Base-by-base conservation (phyloP, 2,888 invertebrate species). In the Oscheius myriophilus region DNA sequence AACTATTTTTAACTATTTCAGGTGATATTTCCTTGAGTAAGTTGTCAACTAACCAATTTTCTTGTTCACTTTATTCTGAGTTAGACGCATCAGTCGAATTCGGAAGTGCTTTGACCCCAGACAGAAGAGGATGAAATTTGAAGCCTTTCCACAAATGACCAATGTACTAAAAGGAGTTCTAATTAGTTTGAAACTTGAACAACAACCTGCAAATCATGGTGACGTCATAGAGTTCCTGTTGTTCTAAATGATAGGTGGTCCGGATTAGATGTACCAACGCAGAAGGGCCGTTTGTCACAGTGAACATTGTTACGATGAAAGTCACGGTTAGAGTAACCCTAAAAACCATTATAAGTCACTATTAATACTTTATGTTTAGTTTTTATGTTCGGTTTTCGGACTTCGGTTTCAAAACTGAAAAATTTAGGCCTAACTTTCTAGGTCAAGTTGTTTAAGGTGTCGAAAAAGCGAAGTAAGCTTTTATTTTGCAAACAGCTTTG, bases 31-130 rank as follows among this genome's bases (percentile, higher is more conserved):
- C 26, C 9, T 58, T 23, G 21, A 58, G 42, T 33, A 58, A 43
- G 7, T 21, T n/a, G n/a, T 18, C 4, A 65, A 67, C 78, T 71
- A 70, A 82, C 82, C 82, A 23, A 82, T 77, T 73, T 82, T 82
- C 57, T 79, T 71, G 73, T 84, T 81, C 41, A 84, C 75, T 53
- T 83, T 82, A 75, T 81, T 82, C 45, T 82, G 82, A 1, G 83
- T 81, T 46, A 84, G 65, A 53, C 70, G 70, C 68, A 84, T 79
- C 49, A 84, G 69, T n/a, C 84, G 71, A 9, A 80, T 64, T 23
- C 85, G 78, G 76, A 85, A 85, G 69, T 84, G 83, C 66, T 84
- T 85, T 42, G 83, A 84, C n/a, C 79, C 85, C 43, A 85, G 75
- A 61, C 85, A 85, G 81, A 85, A 85, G 23, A 84, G 71, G 23